Percentiles rank a stretch among this genome's conserved stretches.
Evolutionary conservation across 2,888 invertebrate species (phyloP).

Genomic region (Autographa pulchrina): DNA sequence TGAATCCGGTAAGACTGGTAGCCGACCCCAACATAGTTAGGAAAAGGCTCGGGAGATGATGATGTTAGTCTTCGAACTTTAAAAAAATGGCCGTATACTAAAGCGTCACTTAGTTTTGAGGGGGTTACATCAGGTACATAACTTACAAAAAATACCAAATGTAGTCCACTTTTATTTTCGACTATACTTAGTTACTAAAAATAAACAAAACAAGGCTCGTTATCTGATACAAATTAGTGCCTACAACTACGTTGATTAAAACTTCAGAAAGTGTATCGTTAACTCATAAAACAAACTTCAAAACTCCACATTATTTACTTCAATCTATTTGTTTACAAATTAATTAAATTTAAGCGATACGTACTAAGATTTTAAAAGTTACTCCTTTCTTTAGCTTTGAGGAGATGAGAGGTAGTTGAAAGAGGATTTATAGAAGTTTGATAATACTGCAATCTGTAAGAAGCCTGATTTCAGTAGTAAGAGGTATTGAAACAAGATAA

Average conservation of each 20-base stretch:
- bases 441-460: neutral
- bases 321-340: constrained; percentile 39
- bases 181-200: constrained; percentile 17
- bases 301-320: constrained; percentile 42
- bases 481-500: too few species aligned
- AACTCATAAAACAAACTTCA: constrained; percentile 45
- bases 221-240: constrained; percentile 38
- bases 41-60: too few species aligned
- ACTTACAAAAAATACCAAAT: too few species aligned
- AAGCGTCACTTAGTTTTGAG: too few species aligned
- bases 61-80: too few species aligned
- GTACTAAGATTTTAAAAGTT: constrained; percentile 34
- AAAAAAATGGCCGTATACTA: too few species aligned
- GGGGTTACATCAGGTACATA: too few species aligned
- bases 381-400: constrained; percentile 3
- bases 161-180: too few species aligned
- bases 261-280: constrained; percentile 39
- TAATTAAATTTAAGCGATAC: constrained; percentile 41
- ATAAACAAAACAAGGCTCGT: constrained; percentile 31
- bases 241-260: constrained; percentile 45
- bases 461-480: too few species aligned
- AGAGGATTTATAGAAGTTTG: neutral
- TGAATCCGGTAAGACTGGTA: too few species aligned
- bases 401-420: neutral
- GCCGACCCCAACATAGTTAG: too few species aligned